A percentile compares a stretch with the other conserved stretches of the same genome.
phyloP scores from a whole-genome alignment of 1,140 invertebrate genomes.

The Drosophila leontia region DNA sequence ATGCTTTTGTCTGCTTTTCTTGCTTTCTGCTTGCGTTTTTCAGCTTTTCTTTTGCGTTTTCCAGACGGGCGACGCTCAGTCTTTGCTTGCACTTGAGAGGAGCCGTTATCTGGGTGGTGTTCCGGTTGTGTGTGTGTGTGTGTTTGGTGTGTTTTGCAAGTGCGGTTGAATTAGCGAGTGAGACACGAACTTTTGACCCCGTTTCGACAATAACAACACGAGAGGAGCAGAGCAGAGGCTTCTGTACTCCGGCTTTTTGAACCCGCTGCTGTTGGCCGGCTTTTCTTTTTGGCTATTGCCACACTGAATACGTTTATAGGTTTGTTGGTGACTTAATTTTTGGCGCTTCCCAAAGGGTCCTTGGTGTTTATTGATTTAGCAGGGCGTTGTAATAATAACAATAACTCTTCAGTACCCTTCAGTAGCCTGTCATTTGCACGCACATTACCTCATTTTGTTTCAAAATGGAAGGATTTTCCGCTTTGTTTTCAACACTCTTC shows the following conservation, averaged over 20 bases:
- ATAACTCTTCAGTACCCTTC: constrained; percentile 36
- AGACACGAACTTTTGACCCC: constrained; percentile 81
- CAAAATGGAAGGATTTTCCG: neutral
- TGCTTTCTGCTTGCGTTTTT: constrained; percentile 20
- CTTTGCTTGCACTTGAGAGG: constrained; percentile 71
- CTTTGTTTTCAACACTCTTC: constrained; percentile 5
- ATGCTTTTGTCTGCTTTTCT: constrained; percentile 63
- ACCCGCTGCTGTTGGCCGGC: constrained; percentile 24
- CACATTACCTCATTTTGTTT: neutral
- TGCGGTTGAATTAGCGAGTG: constrained; percentile 70
- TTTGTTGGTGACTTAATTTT: constrained; percentile 29
- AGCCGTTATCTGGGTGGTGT: constrained; percentile 30
- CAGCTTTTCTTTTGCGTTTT: constrained; percentile 39
- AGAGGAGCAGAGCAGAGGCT: constrained; percentile 31
- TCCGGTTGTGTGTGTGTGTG: constrained; percentile 13
- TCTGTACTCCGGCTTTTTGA: constrained; percentile 42
- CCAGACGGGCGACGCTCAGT: constrained; percentile 51
- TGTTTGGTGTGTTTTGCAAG: constrained; percentile 20
- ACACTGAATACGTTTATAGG: constrained; percentile 32
- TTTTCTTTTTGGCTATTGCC: constrained; percentile 50
- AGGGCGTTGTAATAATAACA: constrained; percentile 11
- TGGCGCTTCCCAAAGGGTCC: neutral
- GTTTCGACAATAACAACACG: constrained; percentile 69
- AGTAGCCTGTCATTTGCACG: constrained; percentile 42
- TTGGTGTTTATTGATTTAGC: constrained; percentile 57